These are phyloP conservation scores for Cephus spinipes DNA, from an alignment of 2,888 invertebrate genomes.

Conservation along the genomic window DNA sequence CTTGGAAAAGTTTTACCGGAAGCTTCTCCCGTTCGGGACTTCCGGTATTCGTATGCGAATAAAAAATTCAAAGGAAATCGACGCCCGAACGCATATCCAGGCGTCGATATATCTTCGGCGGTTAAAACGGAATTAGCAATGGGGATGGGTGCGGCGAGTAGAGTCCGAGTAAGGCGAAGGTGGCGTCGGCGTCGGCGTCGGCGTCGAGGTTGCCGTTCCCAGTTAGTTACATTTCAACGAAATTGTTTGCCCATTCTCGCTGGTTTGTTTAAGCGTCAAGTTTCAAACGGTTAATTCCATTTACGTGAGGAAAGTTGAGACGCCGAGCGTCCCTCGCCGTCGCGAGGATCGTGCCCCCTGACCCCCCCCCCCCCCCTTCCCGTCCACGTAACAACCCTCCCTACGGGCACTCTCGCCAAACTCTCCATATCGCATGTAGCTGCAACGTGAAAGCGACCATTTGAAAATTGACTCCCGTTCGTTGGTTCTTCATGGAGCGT, in stretches of 20 bases:
- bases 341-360: not conserved
- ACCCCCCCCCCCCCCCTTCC: no score
- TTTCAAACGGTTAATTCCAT: conserved; percentile 52
- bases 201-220: conserved; percentile 6
- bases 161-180: no score
- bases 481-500: conserved; percentile 44
- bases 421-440: not conserved
- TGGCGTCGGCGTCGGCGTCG: not conserved
- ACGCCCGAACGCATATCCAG: not conserved
- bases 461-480: conserved; percentile 49
- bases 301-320: conserved; percentile 30
- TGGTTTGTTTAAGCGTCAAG: conserved; percentile 48
- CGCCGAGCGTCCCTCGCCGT: not conserved
- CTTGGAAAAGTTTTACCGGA: not conserved
- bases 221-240: conserved; percentile 36
- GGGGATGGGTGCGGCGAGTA: no score
- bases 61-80: not conserved
- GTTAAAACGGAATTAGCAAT: not conserved
- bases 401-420: not conserved
- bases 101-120: not conserved
- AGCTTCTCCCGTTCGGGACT: not conserved
- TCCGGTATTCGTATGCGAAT: not conserved
- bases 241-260: conserved; percentile 41
- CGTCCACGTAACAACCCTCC: not conserved
- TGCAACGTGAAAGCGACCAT: conserved; percentile 48